Evolutionary conservation across 2,797 vertebrate genomes (phyloP).

Genomic region (Helostoma temminkii): DNA sequence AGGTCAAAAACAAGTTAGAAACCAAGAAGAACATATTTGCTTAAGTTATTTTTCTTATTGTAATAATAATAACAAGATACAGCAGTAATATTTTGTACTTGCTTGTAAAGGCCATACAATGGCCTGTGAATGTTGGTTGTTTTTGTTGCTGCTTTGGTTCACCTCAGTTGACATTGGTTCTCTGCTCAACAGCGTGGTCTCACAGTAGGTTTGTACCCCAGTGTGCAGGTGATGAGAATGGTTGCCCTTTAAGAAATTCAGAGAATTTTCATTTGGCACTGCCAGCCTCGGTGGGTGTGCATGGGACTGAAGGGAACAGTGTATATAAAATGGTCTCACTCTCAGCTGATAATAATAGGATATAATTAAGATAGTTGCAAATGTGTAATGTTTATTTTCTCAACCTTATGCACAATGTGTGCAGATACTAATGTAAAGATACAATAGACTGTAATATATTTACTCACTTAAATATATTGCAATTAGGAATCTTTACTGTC

Average conservation of each 20-base stretch:
- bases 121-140: constrained; percentile 59
- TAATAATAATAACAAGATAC: no score
- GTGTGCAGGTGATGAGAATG: constrained; percentile 76
- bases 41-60: background rate
- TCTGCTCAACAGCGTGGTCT: constrained; percentile 69
- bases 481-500: background rate
- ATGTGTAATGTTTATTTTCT: constrained; percentile 12
- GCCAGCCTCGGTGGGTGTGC: constrained; percentile 69
- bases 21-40: background rate
- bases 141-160: constrained; percentile 72
- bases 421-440: background rate
- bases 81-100: no score
- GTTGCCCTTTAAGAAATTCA: constrained; percentile 79
- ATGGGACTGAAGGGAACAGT: constrained; percentile 34
- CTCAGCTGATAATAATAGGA: constrained; percentile 15
- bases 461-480: no score
- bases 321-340: constrained; percentile 22
- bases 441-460: no score
- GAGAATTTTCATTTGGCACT: constrained; percentile 71
- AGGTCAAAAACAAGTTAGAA: background rate
- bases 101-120: constrained; percentile 41
- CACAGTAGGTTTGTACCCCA: constrained; percentile 70
- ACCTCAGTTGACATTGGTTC: constrained; percentile 76
- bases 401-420: background rate
- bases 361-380: constrained; percentile 13